Evolutionary conservation across 2,888 invertebrate genomes (phyloP), one percentile per base, ranked within the genome.

Genomic region (Lepas anatifera): DNA sequence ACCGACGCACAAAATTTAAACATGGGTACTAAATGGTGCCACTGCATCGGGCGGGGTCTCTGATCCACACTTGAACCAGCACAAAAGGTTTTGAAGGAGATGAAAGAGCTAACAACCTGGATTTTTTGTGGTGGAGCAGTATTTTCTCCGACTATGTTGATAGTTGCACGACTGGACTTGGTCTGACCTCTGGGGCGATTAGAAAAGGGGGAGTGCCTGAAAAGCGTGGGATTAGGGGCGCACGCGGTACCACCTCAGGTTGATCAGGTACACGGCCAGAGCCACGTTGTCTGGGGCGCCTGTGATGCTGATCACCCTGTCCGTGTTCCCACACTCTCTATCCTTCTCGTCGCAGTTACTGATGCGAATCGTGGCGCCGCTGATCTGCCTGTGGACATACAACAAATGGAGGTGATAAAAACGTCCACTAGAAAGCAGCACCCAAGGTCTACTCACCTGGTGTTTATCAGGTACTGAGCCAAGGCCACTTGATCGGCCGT

Each of bases 391-490:
- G 58, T 18, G 58, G 58, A 35, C 7, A 7, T 2, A 22, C 35
- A 22, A 32, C 32, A 58, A 8, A 35, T 10, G 32, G 7, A 7
- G 18, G 58, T 58, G 32, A 58, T 22, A 22, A 1, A 2, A 35
- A 32, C 6, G 29, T 32, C 35, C 18, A 35, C 18, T 16, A 58
- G 58, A 35, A 35, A 35, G 18, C 58, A n/a, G 32, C 16, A 18
- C 22, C 58, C 22, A 35, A 32, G 58, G 8, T 13, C 3, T 22
- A 85, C 87, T 88, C 82, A 97, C 97, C 97, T 98, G 90, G 96
- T 95, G 82, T 96, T 97, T 85, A 98, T 98, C 84, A 98, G 91
- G 85, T 97, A 97, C 85, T 97, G 96, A 77, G 97, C 98, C 78
- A 97, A 85, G 76, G 95, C 94, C 75, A 98, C 96, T 71, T 96